Evolutionary conservation across 2,797 vertebrate species (phyloP), one percentile per base, ranked within the genome.

Genomic region (Brachyalestes nurse): DNA sequence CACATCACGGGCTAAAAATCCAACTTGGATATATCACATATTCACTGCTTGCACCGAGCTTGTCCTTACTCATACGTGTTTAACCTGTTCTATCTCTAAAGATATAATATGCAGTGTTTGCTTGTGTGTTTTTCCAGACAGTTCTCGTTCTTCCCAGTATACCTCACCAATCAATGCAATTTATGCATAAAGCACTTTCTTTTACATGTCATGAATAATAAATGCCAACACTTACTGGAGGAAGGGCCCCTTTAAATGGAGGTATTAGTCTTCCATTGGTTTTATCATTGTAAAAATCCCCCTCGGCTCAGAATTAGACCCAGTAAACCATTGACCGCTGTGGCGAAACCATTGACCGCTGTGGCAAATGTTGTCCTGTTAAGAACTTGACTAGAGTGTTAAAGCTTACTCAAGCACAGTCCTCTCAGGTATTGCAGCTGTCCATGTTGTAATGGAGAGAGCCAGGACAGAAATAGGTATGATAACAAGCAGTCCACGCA

Each of bases 361-460:
- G 21, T 9, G 64, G 23, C 57, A 61, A 28, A 42, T 25, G 17
- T 28, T 62, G 47, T 17, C 38, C 57, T 14, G 42, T 51, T 3
- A 61, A 51, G 72, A 70, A 79, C 40, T 16, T 61, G 17, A 47
- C 66, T 8, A 6, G 57, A 47, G 64, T 83, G 82, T 67, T 60
- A 71, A 34, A 47, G 71, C 69, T 69, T 64, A 81, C 64, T 81
- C 58, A 80, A 79, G 64, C 64, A 16, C 28, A 40, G 71, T 65
- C 57, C 71, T 72, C 70, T 80, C 84, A 85, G 86, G 85, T 87
- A 82, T 85, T 83, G 81, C 86, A 89, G 88, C 83, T 87, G 86
- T 88, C 72, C 13, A 0, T 82, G 74, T 86, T 66, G 61, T 78
- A 78, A 85, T 40, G 60, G 67, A 82, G 42, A 72, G 61, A 67